Base-by-base conservation (phyloP, 2,113 vertebrate species). In the Thermophis baileyi region DNA sequence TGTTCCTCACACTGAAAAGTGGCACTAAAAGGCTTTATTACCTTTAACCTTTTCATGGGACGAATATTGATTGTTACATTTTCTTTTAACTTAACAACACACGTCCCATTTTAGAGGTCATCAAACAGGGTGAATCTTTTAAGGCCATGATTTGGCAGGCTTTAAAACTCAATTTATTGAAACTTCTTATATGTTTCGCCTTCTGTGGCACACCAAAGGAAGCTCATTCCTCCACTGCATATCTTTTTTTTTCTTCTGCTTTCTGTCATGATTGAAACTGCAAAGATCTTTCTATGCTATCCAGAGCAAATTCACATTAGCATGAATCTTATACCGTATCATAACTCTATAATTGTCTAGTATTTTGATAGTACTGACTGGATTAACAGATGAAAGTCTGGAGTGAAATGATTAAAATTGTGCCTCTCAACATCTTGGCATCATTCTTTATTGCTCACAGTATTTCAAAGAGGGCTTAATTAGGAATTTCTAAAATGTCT, bases 131-230 rank as follows among this genome's bases (percentile, higher is more conserved):
- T 54, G 27, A 94, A 53, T 93, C 94, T 92, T 94, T 55, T 81
- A 81, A 87, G 12, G 14, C 63, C 91, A 35, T 35, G 20, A 81
- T 97, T 95, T 88, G 92, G 57, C 89, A 89, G 14, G 18, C 53
- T 93, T n/a, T 94, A 93, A 95, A 57, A 93, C 6, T 87, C 94
- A 85, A 0, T 63, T 93, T 94, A 57, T 44, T 44, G 11, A 51
- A 27, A 60, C 53, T 93, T 27, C 85, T 94, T 95, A 9, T 55
- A 87, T 91, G 95, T 95, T 94, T 95, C 63, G 35, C 63, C 93
- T 91, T 94, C 51, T 95, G 3, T 85, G 1, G 4, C 49, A 6
- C n/a, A n/a, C 16, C 49, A 25, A 94, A 55, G 18, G 20, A 93
- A n/a, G 57, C 91, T 91, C 92, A 94, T 7, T 25, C n/a, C 7